Base-by-base conservation (phyloP, 2,113 vertebrate genomes). In the Psettodes erumei region DNA sequence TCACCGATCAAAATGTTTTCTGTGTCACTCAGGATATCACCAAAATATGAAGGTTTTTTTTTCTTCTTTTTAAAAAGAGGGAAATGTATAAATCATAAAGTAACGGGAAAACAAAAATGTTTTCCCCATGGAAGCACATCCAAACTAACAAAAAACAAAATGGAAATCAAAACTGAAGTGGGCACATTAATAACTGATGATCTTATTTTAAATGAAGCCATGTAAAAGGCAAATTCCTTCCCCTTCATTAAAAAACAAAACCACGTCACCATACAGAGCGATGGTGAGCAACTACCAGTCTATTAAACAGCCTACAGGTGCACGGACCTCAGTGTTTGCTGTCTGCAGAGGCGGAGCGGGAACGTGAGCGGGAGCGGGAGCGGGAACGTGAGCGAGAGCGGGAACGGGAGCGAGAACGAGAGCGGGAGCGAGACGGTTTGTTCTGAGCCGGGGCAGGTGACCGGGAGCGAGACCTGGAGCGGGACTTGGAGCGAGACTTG, bases 271-370 rank as follows among this genome's bases (percentile, higher is more conserved):
- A 11, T 16, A 56, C 16, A 56, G 69, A 64, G 75, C 65, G 32
- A 21, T n/a, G 23, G 62, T 8, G 66, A 63, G 19, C 60, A 50
- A 48, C 70, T 70, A 74, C 45, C 64, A 80, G 70, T 88, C 83
- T 77, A 48, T 75, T 40, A 65, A 21, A 62, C 23, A 5, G 42
- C 67, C 54, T 48, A 58, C 54, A 37, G 25, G 33, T 42, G 48
- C 2, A n/a, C 23, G 8, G 1, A 10, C 33, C 77, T 94, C 85
- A 95, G 73, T 94, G 92, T 71, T 94, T 93, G 83, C 91, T 93
- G 78, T 93, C 93, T 2, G 83, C 91, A 18, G 94, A 95, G 5
- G 85, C 84, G 0, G 94, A 94, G 37, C 86, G 87, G 37, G 90
- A 88, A 53, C 91, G 21, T 0, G 91, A 93, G 0, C 74, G 58